These are phyloP conservation scores for Tachina grossa DNA, from an alignment of 2,888 invertebrate genomes.

Conservation along the genomic window DNA sequence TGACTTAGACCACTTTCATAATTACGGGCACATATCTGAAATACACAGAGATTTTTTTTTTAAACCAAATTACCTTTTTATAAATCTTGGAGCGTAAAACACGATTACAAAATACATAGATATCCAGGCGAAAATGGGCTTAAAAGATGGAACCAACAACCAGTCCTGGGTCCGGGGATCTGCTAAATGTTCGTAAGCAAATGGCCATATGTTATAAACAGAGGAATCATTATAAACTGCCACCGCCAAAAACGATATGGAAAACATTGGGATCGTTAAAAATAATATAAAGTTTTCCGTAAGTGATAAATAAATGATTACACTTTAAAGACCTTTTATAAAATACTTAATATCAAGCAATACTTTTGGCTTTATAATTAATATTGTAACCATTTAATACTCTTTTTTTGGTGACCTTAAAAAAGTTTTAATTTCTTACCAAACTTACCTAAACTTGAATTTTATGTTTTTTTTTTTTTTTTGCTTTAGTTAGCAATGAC, in stretches of 20 bases:
- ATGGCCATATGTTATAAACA: slow-evolving; percentile 3
- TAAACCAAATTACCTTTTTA: slow-evolving; percentile 87
- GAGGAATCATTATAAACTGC: neutral
- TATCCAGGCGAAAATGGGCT: slow-evolving; percentile 88
- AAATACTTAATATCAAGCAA: slow-evolving; percentile 23
- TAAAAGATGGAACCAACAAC: slow-evolving; percentile 92
- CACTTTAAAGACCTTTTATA: neutral
- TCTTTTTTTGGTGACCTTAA: slow-evolving; percentile 37
- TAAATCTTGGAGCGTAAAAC: slow-evolving; percentile 90
- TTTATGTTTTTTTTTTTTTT: neutral
- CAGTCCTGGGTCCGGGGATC: slow-evolving; percentile 92
- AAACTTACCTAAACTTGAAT: neutral
- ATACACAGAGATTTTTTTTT: neutral
- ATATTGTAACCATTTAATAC: neutral
- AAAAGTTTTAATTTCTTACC: slow-evolving; percentile 1
- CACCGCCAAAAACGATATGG: neutral
- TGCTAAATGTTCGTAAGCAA: slow-evolving; percentile 73
- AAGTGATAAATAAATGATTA: neutral
- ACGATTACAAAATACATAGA: slow-evolving; percentile 89
- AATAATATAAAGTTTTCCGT: neutral
- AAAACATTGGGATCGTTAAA: slow-evolving; percentile 2
- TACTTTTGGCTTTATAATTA: neutral
- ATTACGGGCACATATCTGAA: too few species aligned
- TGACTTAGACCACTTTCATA: too few species aligned
- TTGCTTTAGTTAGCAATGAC: slow-evolving; percentile 30